These are phyloP conservation scores for Scyliorhinus canicula DNA, from an alignment of 2,797 vertebrate genomes.

Conservation along the genomic window DNA sequence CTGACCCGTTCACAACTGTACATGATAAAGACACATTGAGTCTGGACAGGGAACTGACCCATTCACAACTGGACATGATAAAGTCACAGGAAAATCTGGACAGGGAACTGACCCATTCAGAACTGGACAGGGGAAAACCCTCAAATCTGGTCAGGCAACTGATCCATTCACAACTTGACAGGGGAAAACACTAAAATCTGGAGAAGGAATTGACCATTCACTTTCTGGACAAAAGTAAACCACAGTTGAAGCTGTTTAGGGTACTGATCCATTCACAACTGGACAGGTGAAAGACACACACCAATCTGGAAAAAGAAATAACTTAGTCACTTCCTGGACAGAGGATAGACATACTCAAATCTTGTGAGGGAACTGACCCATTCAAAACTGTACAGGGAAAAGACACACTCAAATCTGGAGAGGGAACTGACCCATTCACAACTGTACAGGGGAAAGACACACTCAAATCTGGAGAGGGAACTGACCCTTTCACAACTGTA, in stretches of 20 bases:
- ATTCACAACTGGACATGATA: no score
- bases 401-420: not conserved
- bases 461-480: not conserved
- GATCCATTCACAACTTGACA: not conserved
- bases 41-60: not conserved
- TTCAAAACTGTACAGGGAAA: no score
- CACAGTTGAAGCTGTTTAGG: no score
- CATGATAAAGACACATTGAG: no score
- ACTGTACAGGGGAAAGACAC: not conserved
- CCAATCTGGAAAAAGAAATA: fast-evolving
- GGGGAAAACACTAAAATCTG: not conserved
- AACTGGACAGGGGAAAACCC: not conserved
- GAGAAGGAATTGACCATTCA: not conserved
- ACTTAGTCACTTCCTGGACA: no score
- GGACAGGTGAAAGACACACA: not conserved
- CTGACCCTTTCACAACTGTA: no score
- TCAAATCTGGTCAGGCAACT: not conserved
- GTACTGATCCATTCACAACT: not conserved
- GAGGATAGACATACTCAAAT: no score
- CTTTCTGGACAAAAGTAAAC: no score
- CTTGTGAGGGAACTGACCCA: not conserved
- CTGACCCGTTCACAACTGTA: no score
- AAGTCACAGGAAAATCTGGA: no score
- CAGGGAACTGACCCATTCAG: not conserved
- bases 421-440: not conserved